Conservation (phyloP, 2,797 vertebrate genomes). For the Platyrinchus mystaceus region DNA sequence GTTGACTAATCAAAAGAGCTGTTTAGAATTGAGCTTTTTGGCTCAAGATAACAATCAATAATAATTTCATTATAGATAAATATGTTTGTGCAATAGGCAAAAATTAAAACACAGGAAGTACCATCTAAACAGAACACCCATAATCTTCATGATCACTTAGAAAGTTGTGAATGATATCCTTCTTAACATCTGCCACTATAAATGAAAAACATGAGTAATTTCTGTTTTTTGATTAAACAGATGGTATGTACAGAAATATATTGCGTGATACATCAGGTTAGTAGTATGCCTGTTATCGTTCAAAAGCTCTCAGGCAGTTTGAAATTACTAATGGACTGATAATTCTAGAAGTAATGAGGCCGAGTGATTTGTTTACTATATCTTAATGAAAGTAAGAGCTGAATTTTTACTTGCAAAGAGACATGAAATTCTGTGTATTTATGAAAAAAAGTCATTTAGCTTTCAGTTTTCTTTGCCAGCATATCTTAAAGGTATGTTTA, state of each 20-base stretch:
- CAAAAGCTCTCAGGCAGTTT: background rate
- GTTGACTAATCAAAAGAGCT: background rate
- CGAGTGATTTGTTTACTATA: background rate
- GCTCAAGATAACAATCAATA: constrained; percentile 31
- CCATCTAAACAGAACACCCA: background rate
- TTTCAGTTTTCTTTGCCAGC: background rate
- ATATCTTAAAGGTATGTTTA: background rate
- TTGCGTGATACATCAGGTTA: background rate
- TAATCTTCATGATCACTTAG: background rate
- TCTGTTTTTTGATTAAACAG: background rate
- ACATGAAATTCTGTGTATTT: background rate
- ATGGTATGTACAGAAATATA: background rate
- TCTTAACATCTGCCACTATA: background rate
- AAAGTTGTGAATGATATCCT: background rate
- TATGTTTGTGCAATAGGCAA: background rate
- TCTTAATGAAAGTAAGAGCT: background rate
- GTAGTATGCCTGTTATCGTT: background rate
- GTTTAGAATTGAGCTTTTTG: constrained; percentile 3
- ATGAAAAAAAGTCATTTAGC: background rate
- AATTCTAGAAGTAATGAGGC: constrained; percentile 10
- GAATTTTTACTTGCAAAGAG: background rate
- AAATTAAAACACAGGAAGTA: background rate
- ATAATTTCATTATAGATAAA: constrained; percentile 27
- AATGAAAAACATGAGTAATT: background rate
- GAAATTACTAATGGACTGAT: background rate